Conservation (phyloP, 2,113 vertebrate genomes). For the Corythoichthys intestinalis region DNA sequence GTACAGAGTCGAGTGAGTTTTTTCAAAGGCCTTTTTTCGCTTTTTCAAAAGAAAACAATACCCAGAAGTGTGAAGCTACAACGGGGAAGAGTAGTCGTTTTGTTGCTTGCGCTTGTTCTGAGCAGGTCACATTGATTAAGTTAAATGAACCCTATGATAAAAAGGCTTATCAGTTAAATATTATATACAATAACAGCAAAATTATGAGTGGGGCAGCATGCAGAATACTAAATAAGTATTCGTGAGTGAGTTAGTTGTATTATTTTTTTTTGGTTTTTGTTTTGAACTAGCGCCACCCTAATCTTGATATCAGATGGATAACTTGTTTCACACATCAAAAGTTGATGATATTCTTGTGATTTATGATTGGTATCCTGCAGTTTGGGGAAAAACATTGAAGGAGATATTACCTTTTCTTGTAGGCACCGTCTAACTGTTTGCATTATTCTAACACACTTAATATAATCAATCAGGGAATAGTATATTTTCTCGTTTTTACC, state of each 20-base stretch:
- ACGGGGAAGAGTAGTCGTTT: slow-evolving; percentile 31
- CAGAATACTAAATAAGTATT: background rate
- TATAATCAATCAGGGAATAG: too few species aligned
- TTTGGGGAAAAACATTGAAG: background rate
- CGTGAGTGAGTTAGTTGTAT: too few species aligned
- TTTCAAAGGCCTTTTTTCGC: background rate
- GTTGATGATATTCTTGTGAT: background rate
- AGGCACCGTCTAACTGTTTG: too few species aligned
- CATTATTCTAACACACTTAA: too few species aligned
- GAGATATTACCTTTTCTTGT: too few species aligned
- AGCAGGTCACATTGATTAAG: slow-evolving; percentile 40
- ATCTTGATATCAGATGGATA: too few species aligned
- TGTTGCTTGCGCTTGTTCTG: slow-evolving; percentile 27
- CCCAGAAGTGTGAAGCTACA: slow-evolving; percentile 15
- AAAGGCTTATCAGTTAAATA: background rate
- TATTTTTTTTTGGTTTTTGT: too few species aligned
- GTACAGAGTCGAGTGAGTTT: slow-evolving; percentile 12
- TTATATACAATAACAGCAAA: background rate
- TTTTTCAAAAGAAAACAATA: slow-evolving; percentile 17
- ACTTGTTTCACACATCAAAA: too few species aligned
- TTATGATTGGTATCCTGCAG: background rate
- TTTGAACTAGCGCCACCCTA: too few species aligned
- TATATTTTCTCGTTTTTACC: too few species aligned
- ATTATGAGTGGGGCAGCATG: background rate
- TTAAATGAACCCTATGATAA: slow-evolving; percentile 24